Evolutionary conservation across 2,113 vertebrate species (phyloP).

Genomic region (Pseudopodoces humilis): DNA sequence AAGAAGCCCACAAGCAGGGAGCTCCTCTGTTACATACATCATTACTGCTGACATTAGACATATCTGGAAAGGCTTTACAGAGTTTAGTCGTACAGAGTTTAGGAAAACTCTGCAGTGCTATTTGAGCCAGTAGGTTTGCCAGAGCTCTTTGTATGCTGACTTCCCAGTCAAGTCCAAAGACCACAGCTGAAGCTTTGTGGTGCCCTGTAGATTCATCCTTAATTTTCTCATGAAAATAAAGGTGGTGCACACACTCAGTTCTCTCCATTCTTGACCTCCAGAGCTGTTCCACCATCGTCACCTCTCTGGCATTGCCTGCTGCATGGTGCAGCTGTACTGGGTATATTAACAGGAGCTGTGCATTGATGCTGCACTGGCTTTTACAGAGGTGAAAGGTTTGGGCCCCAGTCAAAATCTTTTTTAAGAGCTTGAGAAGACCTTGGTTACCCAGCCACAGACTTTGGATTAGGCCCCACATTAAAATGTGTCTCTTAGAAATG

Average conservation of each 20-base stretch:
- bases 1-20: background rate
- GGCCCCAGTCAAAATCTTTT: background rate
- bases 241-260: background rate
- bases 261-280: background rate
- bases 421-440: background rate
- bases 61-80: background rate
- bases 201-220: background rate
- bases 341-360: background rate
- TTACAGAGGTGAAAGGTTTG: background rate
- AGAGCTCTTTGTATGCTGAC: background rate
- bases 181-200: background rate
- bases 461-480: background rate
- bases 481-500: background rate
- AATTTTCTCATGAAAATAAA: background rate
- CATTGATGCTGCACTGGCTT: background rate
- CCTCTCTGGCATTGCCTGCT: background rate
- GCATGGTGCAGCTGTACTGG: accelerated
- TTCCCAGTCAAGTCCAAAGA: background rate
- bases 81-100: too few relatives aligned
- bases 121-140: background rate
- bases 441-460: background rate
- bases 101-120: background rate
- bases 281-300: background rate
- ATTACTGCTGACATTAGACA: background rate
- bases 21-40: background rate